A percentile compares a stretch with the other conserved stretches of the same genome.
Evolutionary conservation across 2,113 vertebrate species (phyloP).

Genomic region (Nothoprocta pentlandii): DNA sequence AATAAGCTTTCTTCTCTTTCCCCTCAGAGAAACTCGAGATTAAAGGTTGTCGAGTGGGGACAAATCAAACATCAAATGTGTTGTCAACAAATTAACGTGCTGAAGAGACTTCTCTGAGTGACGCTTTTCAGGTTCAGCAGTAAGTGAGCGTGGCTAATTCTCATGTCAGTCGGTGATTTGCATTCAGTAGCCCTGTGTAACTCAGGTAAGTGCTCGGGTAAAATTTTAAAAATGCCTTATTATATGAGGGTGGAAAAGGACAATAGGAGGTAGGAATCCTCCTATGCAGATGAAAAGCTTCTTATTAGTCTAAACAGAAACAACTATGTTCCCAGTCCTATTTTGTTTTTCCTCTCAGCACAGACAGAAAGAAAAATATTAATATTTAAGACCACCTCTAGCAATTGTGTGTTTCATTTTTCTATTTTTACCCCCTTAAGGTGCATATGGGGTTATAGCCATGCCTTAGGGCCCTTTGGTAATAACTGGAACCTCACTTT

Average conservation of each 20-base stretch:
- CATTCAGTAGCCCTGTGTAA: neutral
- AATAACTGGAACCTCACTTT: constrained; percentile 6
- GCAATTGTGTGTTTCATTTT: constrained; percentile 48
- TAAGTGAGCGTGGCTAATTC: neutral
- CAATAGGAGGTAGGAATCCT: constrained; percentile 24
- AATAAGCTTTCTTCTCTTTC: constrained; percentile 20
- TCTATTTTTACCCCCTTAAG: constrained; percentile 32
- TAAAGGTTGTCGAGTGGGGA: constrained; percentile 52
- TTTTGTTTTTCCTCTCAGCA: constrained; percentile 58
- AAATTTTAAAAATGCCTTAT: neutral
- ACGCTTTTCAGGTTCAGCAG: neutral
- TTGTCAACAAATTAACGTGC: constrained; percentile 15
- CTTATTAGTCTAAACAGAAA: neutral
- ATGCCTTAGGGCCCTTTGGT: constrained; percentile 41
- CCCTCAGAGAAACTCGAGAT: constrained; percentile 38
- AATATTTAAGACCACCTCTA: constrained; percentile 71
- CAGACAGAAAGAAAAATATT: constrained; percentile 66
- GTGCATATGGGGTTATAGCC: constrained; percentile 41
- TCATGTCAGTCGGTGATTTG: neutral
- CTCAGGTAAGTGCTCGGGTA: neutral
- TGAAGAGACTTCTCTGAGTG: constrained; percentile 8
- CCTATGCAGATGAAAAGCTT: constrained; percentile 14
- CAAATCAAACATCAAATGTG: constrained; percentile 53
- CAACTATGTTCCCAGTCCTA: neutral
- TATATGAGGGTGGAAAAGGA: neutral